A percentile compares a stretch with the other conserved stretches of the same genome.
Evolutionary conservation across 1,140 invertebrate genomes (phyloP).

Genomic region (Telenomus remus): DNA sequence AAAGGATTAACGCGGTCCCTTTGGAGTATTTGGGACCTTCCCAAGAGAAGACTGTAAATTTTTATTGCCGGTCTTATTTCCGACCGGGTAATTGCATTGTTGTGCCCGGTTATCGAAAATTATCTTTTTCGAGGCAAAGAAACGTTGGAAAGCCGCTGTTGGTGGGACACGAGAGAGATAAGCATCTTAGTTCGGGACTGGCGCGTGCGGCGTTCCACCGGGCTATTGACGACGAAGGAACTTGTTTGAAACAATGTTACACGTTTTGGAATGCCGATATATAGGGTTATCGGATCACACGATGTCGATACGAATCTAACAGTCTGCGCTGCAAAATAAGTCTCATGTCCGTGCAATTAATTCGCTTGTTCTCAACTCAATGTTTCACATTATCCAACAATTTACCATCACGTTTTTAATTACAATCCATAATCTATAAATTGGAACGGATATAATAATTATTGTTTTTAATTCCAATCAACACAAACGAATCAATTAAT

Average conservation of each 20-base stretch:
- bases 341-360: constrained; percentile 4
- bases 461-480: too few species aligned
- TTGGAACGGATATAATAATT: too few species aligned
- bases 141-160: constrained; percentile 37
- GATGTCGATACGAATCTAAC: constrained; percentile 32
- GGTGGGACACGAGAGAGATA: constrained; percentile 34
- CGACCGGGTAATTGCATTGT: constrained; percentile 48
- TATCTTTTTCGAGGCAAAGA: constrained; percentile 44
- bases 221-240: constrained; percentile 33
- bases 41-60: constrained; percentile 20
- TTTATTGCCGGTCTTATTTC: constrained; percentile 37
- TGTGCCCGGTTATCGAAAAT: constrained; percentile 31
- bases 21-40: constrained; percentile 13
- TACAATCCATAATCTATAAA: too few species aligned
- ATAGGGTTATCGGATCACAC: constrained; percentile 32
- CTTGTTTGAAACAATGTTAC: constrained; percentile 54
- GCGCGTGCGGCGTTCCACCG: constrained; percentile 40
- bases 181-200: constrained; percentile 38
- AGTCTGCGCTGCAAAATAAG: neutral
- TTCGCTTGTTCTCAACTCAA: neutral
- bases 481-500: too few species aligned
- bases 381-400: neutral
- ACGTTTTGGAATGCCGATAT: constrained; percentile 41
- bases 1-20: constrained; percentile 24
- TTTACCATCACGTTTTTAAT: too few species aligned